phyloP scores from a whole-genome alignment of 2,113 vertebrate species.

The Elachura formosa region DNA sequence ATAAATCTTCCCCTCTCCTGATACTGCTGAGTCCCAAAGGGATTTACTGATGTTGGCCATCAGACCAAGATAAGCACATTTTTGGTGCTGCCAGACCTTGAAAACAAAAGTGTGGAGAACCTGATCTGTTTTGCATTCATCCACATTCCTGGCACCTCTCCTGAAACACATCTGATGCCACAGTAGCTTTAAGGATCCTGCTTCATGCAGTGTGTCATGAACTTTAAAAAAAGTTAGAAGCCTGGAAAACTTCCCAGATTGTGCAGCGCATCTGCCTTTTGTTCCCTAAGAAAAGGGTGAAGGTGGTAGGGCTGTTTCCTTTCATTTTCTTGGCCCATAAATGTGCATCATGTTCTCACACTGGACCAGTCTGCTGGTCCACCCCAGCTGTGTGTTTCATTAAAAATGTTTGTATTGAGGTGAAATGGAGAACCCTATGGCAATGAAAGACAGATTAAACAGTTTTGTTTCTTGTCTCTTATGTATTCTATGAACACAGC shows the following conservation, averaged over 20 bases:
- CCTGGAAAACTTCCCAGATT: conserved; percentile 5
- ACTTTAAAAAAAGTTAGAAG: neutral
- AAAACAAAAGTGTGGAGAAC: neutral
- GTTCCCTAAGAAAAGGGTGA: neutral
- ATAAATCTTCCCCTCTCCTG: neutral
- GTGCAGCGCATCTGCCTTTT: neutral
- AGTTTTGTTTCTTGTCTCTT: neutral
- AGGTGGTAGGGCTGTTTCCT: neutral
- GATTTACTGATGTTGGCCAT: neutral
- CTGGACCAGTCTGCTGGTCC: neutral
- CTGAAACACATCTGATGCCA: neutral
- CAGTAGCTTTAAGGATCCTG: neutral
- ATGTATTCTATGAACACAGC: neutral
- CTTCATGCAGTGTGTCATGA: neutral
- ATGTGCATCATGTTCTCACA: neutral
- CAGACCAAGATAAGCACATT: neutral
- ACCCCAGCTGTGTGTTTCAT: neutral
- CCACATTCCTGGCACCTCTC: neutral
- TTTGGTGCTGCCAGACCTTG: neutral
- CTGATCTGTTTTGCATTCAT: neutral
- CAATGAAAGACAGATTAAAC: neutral
- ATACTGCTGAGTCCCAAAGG: neutral
- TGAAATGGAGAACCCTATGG: neutral
- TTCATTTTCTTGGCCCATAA: neutral
- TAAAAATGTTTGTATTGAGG: neutral